Percentiles rank a stretch among this genome's conserved stretches.
Conservation (phyloP, 53 echinoderm and acorn worm genomes). For the Luidia sarsii region DNA sequence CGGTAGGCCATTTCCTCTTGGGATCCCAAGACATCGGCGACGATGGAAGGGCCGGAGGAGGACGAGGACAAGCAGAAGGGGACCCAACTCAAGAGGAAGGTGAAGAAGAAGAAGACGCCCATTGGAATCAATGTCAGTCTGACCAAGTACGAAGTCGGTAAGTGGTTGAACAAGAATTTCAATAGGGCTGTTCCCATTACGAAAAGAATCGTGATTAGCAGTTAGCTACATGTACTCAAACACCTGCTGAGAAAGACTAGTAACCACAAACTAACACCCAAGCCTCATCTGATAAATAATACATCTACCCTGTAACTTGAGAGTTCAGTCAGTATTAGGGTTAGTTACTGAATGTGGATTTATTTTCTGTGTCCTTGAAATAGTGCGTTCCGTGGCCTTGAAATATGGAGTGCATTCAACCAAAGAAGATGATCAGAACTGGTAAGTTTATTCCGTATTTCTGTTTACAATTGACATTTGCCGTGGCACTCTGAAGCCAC, state of each 20-base stretch:
- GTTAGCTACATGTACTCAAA: not conserved
- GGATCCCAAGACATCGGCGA: constrained; percentile 17
- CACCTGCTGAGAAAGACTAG: too few relatives aligned
- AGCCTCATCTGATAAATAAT: too few relatives aligned
- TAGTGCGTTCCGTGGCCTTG: constrained; percentile 85
- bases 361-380: too few relatives aligned
- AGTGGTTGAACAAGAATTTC: constrained; percentile 7
- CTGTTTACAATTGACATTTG: too few relatives aligned
- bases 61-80: constrained; percentile 10
- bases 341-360: too few relatives aligned
- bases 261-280: too few relatives aligned
- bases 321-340: too few relatives aligned
- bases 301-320: too few relatives aligned
- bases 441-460: constrained; percentile 64
- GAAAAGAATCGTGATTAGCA: not conserved
- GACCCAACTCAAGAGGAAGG: constrained; percentile 56
- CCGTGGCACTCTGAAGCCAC: too few relatives aligned
- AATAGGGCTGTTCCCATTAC: too few relatives aligned
- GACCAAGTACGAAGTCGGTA: constrained; percentile 91
- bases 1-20: too few relatives aligned
- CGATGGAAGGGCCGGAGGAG: constrained; percentile 32
- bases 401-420: constrained; percentile 73
- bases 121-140: constrained; percentile 73
- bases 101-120: constrained; percentile 69
- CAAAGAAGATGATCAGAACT: constrained; percentile 87